Conservation (phyloP, 2,113 vertebrate species). For the Bothrops jararaca region DNA sequence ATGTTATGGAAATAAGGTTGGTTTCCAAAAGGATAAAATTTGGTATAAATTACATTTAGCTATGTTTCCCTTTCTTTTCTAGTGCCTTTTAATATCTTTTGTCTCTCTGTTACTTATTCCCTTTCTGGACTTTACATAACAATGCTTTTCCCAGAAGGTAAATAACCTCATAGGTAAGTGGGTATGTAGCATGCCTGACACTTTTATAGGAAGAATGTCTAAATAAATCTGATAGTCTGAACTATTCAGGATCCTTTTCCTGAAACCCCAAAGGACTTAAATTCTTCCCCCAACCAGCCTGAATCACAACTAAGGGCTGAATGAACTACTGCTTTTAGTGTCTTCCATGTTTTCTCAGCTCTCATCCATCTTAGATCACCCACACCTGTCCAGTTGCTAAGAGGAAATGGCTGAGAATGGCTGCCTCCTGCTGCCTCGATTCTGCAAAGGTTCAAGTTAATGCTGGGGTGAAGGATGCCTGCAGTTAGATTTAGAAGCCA, state of each 20-base stretch:
- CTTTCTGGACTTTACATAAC: not conserved
- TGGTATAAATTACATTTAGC: not conserved
- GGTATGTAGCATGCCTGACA: not conserved
- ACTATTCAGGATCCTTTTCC: not conserved
- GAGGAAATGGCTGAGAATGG: not conserved
- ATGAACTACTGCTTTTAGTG: not conserved
- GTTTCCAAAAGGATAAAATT: not conserved
- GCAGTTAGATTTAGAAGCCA: not conserved
- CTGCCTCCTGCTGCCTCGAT: conserved; percentile 35
- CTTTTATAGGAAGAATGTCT: not conserved
- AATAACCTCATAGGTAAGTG: not conserved
- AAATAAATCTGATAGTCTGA: not conserved
- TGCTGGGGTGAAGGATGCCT: not conserved
- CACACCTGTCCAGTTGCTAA: not conserved
- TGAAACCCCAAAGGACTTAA: not conserved
- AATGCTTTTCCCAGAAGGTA: not conserved
- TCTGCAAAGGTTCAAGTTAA: conserved; percentile 38
- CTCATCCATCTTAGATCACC: not conserved
- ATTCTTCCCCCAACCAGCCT: not conserved
- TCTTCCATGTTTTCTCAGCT: not conserved
- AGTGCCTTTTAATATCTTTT: not conserved
- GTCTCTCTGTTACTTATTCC: not conserved
- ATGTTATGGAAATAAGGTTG: not conserved
- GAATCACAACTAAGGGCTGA: not conserved
- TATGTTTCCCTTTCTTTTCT: not conserved